Conservation (phyloP, 1,140 invertebrate species). For the Calosoma granatense region DNA sequence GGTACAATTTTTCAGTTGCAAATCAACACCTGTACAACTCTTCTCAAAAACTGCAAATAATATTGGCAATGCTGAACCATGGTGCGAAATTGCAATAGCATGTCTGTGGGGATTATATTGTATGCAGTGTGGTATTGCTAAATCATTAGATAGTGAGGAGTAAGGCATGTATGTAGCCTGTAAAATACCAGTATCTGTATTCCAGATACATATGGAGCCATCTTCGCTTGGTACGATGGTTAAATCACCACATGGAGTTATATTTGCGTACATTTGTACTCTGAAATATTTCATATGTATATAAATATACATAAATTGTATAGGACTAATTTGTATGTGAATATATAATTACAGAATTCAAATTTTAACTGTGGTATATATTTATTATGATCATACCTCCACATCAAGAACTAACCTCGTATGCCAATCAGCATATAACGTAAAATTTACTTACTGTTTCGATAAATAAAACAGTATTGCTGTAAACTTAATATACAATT, state of each 20-base stretch:
- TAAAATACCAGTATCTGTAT: slow-evolving; percentile 12
- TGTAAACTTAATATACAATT: not conserved
- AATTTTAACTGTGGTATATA: no score
- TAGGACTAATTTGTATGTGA: no score
- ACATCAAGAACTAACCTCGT: no score
- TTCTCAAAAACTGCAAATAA: not conserved
- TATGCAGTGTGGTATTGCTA: slow-evolving; percentile 10
- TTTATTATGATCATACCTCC: no score
- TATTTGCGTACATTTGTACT: slow-evolving; percentile 1
- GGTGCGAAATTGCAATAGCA: slow-evolving; percentile 9
- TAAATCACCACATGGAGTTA: slow-evolving; percentile 12
- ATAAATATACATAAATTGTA: not conserved
- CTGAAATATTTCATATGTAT: not conserved
- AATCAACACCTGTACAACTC: not conserved
- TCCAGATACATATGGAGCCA: slow-evolving; percentile 13
- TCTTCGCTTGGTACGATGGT: slow-evolving; percentile 1
- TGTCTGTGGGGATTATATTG: slow-evolving; percentile 8
- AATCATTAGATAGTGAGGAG: not conserved
- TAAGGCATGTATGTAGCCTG: slow-evolving; percentile 10
- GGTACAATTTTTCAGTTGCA: not conserved
- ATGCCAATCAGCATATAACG: no score
- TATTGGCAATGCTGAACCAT: slow-evolving; percentile 3
- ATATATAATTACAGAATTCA: no score
- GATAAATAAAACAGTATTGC: no score
- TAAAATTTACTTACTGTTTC: no score